Evolutionary conservation across 2,888 invertebrate genomes (phyloP).

Genomic region (Deroplatys truncata): DNA sequence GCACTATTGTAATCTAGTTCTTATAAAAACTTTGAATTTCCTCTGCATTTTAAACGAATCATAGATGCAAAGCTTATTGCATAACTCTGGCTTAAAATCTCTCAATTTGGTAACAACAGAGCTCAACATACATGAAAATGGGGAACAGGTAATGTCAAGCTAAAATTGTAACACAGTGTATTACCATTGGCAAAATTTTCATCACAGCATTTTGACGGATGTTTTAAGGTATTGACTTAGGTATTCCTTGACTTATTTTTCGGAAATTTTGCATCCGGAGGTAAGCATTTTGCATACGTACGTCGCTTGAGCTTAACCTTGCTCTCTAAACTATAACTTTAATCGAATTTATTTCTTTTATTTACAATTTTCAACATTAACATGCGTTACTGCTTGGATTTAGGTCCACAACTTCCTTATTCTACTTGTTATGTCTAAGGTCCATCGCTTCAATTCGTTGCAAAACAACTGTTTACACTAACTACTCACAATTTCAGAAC

Average conservation of each 20-base stretch:
- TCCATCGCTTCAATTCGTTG: not conserved
- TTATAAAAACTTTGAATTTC: too few species aligned
- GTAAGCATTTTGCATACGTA: not conserved
- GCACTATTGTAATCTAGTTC: too few species aligned
- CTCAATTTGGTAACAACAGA: too few species aligned
- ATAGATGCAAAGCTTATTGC: too few species aligned
- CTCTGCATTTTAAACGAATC: too few species aligned
- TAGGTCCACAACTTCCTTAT: not conserved
- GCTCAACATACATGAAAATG: too few species aligned
- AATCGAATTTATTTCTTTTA: not conserved
- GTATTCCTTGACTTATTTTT: not conserved
- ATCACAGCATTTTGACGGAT: too few species aligned
- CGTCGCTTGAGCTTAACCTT: not conserved
- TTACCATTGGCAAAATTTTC: too few species aligned
- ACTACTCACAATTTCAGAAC: constrained; percentile 38
- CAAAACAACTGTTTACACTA: constrained; percentile 4
- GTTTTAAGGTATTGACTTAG: too few species aligned
- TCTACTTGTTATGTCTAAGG: not conserved
- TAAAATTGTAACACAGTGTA: too few species aligned
- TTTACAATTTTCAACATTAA: not conserved
- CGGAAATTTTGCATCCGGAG: not conserved
- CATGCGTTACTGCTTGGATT: not conserved
- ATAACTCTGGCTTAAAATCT: too few species aligned
- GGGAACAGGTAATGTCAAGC: too few species aligned
- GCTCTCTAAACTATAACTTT: not conserved